Base-by-base conservation (phyloP, 2,113 vertebrate genomes). In the Sylvietta virens region DNA sequence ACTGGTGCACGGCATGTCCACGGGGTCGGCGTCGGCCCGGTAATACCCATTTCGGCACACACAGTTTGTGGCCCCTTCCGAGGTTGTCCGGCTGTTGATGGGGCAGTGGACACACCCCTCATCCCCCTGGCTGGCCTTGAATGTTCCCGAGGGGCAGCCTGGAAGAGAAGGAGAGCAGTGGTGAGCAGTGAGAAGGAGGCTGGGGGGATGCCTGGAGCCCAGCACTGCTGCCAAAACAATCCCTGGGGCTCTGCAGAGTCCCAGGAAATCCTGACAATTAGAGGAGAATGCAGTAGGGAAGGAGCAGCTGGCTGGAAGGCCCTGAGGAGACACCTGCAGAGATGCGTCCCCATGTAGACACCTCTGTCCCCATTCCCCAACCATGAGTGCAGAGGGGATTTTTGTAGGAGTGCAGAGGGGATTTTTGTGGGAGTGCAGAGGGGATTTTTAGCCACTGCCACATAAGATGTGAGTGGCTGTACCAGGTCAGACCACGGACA, bases 1-100 rank as follows among this genome's bases (percentile, higher is more conserved):
- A 99, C 99, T 99, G 92, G 99, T 99, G 88, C 99, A 99, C 0
- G 99, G 99, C 99, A 99, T 99, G 97, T 99, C 98, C 7, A 98
- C 74, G 7, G 99, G 99, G 85, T 99, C 99, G 0, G 98, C 97
- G 80, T 99, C 99, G 0, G 98, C 98, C 58, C 99, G 98, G 97
- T 99, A 99, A 96, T 98, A 99, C 10, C 98, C 98, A 0, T 97
- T 98, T 3, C 98, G 98, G 92, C 99, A 99, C 35, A 99, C 97
- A 1, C 99, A 99, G 96, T 96, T 99, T 1, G 98, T 99, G 71
- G 99, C 99, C 22, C 99, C 99, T 64, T 99, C 98, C 0, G 97
- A 99, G 65, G 98, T 99, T 6, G 99, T 99, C 69, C 98, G 97
- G 97, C 99, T 99, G 97, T 99, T 99, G 80, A 99, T 98, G 6